Base-by-base conservation (phyloP, 2,797 vertebrate species). In the Rhyacichthys aspro region DNA sequence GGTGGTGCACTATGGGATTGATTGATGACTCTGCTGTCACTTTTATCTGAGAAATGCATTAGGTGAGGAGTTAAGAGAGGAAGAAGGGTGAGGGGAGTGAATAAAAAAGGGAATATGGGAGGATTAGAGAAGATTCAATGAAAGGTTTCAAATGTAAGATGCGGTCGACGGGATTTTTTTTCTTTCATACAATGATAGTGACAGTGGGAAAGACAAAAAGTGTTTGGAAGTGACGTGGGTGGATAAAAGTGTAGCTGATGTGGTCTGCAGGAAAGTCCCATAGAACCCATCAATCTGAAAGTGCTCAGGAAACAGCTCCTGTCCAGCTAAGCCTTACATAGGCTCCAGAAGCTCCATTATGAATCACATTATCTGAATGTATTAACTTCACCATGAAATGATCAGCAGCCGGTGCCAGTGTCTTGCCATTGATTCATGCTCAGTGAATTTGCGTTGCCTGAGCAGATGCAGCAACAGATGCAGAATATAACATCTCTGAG, bases 21-120 rank as follows among this genome's bases (percentile, higher is more conserved):
- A 92, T 91, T 86, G 80, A 92, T 89, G 76, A 78, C 72, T 85
- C 46, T 73, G 55, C 78, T 88, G 85, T 89, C 83, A 84, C 72
- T 87, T 86, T 87, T 86, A 88, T 90, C 83, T 86, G 68, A 78
- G 77, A 87, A 89, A 86, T 79, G 79, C 63, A 77, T 60, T 70
- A 72, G 62, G 67, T 71, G 62, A 63, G 53, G 47, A 59, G 63
- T 52, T 33, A 52, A 42, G 44, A 55, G 62, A 63, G 57, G 47
- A 47, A 43, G 42, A 60, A 39, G n/a, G 55, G n/a, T n/a, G n/a
- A n/a, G n/a, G n/a, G n/a, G n/a, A n/a, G n/a, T n/a, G n/a, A n/a
- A n/a, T n/a, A 61, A 58, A 16, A 38, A 39, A 49, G 28, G 32
- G 15, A 58, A 49, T 46, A 59, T 47, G 50, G 50, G 28, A 59